These are phyloP conservation scores for Agelaius tricolor DNA, from an alignment of 2,113 vertebrate species.

Conservation along the genomic window DNA sequence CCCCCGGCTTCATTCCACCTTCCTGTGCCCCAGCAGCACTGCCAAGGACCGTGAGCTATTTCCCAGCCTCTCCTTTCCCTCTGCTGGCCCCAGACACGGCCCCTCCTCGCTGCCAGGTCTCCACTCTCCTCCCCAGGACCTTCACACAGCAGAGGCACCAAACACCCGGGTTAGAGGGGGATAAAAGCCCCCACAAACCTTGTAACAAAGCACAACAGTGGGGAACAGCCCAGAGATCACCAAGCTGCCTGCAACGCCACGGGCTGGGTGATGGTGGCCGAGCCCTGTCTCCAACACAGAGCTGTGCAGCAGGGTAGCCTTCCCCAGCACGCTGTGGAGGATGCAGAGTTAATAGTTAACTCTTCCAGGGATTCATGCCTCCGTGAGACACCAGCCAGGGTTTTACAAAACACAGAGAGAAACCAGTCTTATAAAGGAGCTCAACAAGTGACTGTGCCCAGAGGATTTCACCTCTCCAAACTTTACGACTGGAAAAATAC, in stretches of 20 bases:
- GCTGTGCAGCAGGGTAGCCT: not conserved
- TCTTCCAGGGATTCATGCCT: not conserved
- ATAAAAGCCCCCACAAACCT: not conserved
- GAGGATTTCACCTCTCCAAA: conserved; percentile 63
- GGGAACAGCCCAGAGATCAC: not conserved
- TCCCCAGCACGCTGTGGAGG: not conserved
- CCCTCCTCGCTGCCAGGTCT: conserved; percentile 17
- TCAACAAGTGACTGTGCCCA: conserved; percentile 15
- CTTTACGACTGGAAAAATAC: conserved; percentile 77
- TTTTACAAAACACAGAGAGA: not conserved
- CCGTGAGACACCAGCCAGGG: not conserved
- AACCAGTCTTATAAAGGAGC: not conserved
- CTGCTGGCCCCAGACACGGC: not conserved
- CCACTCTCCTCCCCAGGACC: not conserved
- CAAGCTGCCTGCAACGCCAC: not conserved
- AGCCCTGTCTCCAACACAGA: not conserved
- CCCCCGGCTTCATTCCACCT: conserved; percentile 9
- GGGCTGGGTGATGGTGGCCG: not conserved
- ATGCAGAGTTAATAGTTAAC: conserved; percentile 64
- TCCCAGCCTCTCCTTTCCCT: conserved; percentile 15
- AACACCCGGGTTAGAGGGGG: not conserved
- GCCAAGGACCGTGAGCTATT: conserved; percentile 23
- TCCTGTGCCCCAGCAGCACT: not conserved
- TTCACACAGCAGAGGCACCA: not conserved
- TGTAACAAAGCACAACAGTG: not conserved